These are phyloP conservation scores for Nephrotoma guestfalica DNA, from an alignment of 2,888 invertebrate genomes.

Conservation along the genomic window DNA sequence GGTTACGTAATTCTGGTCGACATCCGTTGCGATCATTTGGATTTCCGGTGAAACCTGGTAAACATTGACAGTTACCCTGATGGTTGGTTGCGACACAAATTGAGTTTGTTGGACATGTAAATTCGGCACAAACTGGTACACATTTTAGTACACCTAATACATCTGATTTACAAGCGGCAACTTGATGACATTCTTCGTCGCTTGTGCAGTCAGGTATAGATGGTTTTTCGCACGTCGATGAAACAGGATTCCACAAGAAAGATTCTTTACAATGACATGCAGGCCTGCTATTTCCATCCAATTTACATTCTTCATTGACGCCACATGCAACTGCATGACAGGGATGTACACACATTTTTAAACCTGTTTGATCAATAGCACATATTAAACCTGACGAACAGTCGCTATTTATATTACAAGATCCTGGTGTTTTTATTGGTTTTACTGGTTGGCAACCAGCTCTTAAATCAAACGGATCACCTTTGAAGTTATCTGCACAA, in stretches of 20 bases:
- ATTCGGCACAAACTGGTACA: constrained; percentile 57
- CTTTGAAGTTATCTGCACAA: constrained; percentile 66
- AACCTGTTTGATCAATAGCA: constrained; percentile 43
- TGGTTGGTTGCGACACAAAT: constrained; percentile 61
- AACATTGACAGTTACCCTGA: constrained; percentile 68
- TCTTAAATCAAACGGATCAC: constrained; percentile 66
- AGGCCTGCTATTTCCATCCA: constrained; percentile 50
- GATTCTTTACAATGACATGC: constrained; percentile 65
- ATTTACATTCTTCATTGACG: constrained; percentile 63
- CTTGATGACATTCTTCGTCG: constrained; percentile 54
- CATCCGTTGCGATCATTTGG: constrained; percentile 85
- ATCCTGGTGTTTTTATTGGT: constrained; percentile 35
- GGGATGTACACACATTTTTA: constrained; percentile 57
- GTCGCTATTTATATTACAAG: constrained; percentile 53
- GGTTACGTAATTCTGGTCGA: constrained; percentile 50
- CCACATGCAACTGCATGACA: constrained; percentile 72
- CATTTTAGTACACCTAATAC: constrained; percentile 76
- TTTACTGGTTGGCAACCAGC: constrained; percentile 64
- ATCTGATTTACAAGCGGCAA: constrained; percentile 66
- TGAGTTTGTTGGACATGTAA: constrained; percentile 73
- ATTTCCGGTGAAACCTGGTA: constrained; percentile 72
- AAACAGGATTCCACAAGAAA: constrained; percentile 71
- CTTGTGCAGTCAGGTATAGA: constrained; percentile 65
- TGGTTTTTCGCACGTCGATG: constrained; percentile 71
- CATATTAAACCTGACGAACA: constrained; percentile 60